Base-by-base conservation (phyloP, 2,797 vertebrate species). In the Dromococcyx pavoninus region DNA sequence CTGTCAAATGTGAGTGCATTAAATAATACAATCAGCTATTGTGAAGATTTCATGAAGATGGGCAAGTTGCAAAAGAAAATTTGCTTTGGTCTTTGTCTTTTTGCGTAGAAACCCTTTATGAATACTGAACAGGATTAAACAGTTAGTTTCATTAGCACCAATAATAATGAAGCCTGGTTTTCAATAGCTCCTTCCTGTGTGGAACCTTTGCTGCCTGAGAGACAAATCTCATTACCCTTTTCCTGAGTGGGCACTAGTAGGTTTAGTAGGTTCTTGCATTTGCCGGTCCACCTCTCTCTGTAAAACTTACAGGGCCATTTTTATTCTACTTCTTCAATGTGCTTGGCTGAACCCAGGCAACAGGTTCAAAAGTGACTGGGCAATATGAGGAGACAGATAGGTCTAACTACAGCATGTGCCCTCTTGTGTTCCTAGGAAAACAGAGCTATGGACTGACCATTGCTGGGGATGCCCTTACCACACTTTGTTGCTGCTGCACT, bases 91-190 rank as follows among this genome's bases (percentile, higher is more conserved):
- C 74, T 74, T 65, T 1, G 3, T 88, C 21, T 78, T 48, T 88
- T 79, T 83, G 51, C 44, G 56, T 8, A 64, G 62, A 91, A 94
- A 81, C 91, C 23, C 32, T 91, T 71, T 81, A 58, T 73, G 22
- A 89, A 86, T 70, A 57, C 28, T 71, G 69, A 88, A 17, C 3
- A 43, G 0, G 3, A 44, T 80, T 53, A 88, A 92, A 77, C 7
- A 56, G 89, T 44, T 35, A 84, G 23, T 88, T 93, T 50, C 33
- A 46, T 37, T 41, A 83, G n/a, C 35, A 60, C 5, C 17, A 71
- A 65, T 39, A 90, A 33, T 53, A 83, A 76, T 11, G 32, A 88
- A 83, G 28, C 16, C 50, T 72, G 39, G 35, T 76, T 91, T 91
- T 27, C 50, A 46, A 46, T 15, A 65, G 17, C 19, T 87, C 19